Conservation (phyloP, 2,113 vertebrate species). For the Cricetomys ansorgei region DNA sequence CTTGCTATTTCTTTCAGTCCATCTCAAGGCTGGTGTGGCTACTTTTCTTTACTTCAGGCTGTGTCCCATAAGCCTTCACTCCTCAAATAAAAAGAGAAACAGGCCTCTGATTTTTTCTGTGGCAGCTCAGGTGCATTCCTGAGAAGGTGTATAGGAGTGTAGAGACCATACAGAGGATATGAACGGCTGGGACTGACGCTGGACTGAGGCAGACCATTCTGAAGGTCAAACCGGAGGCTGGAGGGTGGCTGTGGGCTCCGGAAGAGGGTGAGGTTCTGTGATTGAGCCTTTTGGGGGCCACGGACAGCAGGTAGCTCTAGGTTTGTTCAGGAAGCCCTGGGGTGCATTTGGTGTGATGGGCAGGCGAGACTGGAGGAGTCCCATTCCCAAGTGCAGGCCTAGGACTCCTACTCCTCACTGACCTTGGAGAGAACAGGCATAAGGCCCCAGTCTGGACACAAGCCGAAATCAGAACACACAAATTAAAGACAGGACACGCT, state of each 20-base stretch:
- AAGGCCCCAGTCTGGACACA: not conserved
- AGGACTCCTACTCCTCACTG: conserved; percentile 29
- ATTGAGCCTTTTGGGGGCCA: not conserved
- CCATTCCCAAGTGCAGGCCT: not conserved
- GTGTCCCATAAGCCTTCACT: not conserved
- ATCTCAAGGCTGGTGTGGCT: not conserved
- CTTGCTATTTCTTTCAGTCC: not conserved
- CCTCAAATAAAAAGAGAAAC: not conserved
- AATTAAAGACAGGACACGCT: conserved; percentile 25
- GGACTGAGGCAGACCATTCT: not conserved
- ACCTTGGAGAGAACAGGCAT: conserved; percentile 69
- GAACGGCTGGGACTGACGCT: not conserved
- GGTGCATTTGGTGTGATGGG: not conserved
- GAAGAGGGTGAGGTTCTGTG: not conserved
- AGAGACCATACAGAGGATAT: not conserved
- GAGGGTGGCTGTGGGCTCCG: not conserved
- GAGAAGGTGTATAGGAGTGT: not conserved
- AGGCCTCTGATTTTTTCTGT: not conserved
- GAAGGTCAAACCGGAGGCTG: conserved; percentile 44
- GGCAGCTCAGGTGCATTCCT: not conserved
- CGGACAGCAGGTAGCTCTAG: too few relatives aligned
- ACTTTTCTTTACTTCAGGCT: not conserved
- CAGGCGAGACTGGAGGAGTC: not conserved
- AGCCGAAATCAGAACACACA: not conserved
- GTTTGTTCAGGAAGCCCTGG: not conserved